Evolutionary conservation across 2,113 vertebrate genomes (phyloP).

Genomic region (Craseonycteris thonglongyai): DNA sequence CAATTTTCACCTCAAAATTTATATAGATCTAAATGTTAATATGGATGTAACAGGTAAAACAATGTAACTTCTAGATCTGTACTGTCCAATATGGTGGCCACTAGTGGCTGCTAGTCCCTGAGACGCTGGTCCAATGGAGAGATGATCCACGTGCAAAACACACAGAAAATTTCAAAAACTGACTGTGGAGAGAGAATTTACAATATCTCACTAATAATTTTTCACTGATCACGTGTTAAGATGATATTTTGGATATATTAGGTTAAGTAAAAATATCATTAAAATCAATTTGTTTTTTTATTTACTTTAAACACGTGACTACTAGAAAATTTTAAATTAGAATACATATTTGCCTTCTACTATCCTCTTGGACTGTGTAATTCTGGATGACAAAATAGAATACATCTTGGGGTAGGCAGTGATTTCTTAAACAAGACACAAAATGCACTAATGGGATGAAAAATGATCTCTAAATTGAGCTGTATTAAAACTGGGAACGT

Average conservation of each 20-base stretch:
- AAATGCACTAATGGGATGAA: neutral
- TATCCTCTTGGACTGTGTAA: neutral
- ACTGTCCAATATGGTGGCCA: fast-evolving
- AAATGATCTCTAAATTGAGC: neutral
- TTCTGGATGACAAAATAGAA: neutral
- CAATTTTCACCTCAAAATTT: neutral
- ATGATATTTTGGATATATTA: neutral
- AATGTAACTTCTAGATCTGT: neutral
- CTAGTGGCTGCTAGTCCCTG: neutral
- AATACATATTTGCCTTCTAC: neutral
- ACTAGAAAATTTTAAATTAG: neutral
- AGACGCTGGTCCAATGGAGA: neutral
- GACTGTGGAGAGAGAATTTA: neutral
- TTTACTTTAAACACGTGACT: neutral
- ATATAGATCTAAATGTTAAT: neutral
- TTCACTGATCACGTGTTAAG: neutral
- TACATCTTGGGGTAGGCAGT: neutral
- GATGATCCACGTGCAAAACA: neutral
- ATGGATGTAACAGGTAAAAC: neutral
- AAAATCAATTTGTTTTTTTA: constrained; percentile 7
- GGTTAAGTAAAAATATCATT: neutral
- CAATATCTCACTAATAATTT: neutral
- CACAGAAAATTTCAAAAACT: neutral
- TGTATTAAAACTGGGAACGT: neutral
- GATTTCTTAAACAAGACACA: neutral